These are phyloP conservation scores for Fistularia commersonii DNA, from an alignment of 2,797 vertebrate genomes.

Conservation along the genomic window DNA sequence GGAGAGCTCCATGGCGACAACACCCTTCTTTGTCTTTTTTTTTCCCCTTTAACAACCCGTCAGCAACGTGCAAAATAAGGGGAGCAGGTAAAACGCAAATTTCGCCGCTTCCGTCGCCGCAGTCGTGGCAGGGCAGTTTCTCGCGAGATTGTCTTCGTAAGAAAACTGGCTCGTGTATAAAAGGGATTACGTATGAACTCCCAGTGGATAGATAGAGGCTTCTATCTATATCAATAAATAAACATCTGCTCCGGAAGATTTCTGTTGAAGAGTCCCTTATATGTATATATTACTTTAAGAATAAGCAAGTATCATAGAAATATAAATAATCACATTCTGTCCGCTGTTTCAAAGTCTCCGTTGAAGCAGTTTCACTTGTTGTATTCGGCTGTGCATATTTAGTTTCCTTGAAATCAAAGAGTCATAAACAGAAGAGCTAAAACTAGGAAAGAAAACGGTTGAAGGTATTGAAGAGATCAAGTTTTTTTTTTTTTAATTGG, in stretches of 20 bases:
- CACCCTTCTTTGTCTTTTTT: background rate
- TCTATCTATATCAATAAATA: conserved; percentile 72
- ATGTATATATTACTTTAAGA: conserved; percentile 57
- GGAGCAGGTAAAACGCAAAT: conserved; percentile 72
- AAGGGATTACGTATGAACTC: conserved; percentile 60
- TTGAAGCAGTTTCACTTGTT: conserved; percentile 59
- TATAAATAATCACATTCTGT: conserved; percentile 70
- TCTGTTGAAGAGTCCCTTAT: conserved; percentile 59
- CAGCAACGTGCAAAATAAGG: conserved; percentile 66
- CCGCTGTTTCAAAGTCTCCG: conserved; percentile 51
- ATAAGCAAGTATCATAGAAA: conserved; percentile 69
- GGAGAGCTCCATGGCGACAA: conserved; percentile 74
- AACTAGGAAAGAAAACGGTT: conserved; percentile 28
- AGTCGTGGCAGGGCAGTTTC: conserved; percentile 51
- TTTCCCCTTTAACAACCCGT: background rate
- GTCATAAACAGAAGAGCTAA: conserved; percentile 55
- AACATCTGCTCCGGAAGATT: conserved; percentile 70
- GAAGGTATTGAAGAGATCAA: conserved; percentile 30
- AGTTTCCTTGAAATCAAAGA: conserved; percentile 69
- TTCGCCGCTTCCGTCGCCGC: conserved; percentile 46
- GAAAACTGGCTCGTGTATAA: conserved; percentile 65
- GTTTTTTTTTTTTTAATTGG: conserved; percentile 11
- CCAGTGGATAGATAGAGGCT: conserved; percentile 62
- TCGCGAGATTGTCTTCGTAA: conserved; percentile 71
- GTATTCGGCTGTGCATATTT: conserved; percentile 78